Evolutionary conservation across 2,797 vertebrate species (phyloP).

Genomic region (Selene dorsalis): DNA sequence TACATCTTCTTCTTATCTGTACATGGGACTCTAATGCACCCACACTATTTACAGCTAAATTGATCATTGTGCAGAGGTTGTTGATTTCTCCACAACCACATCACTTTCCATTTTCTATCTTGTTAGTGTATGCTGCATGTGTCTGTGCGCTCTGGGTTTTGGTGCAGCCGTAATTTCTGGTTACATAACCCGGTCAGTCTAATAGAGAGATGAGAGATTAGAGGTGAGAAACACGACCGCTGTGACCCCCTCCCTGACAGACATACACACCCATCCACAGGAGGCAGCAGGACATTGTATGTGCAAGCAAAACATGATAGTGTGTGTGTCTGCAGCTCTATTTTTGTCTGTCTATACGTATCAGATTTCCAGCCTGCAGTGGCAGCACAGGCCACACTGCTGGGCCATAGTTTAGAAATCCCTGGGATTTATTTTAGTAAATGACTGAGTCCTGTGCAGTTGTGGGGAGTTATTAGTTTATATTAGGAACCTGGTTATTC

Average conservation of each 20-base stretch:
- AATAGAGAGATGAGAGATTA: slow-evolving; percentile 50
- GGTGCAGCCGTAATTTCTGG: slow-evolving; percentile 42
- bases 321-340: slow-evolving; percentile 43
- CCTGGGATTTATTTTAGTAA: background rate
- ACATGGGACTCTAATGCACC: background rate
- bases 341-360: slow-evolving; percentile 41
- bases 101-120: background rate
- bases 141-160: background rate
- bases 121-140: background rate
- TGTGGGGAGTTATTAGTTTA: background rate
- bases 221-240: slow-evolving; percentile 54
- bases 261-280: slow-evolving; percentile 18
- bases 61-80: background rate
- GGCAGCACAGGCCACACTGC: slow-evolving; percentile 1
- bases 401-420: background rate
- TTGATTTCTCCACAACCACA: background rate
- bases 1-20: slow-evolving; percentile 6
- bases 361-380: slow-evolving; percentile 16
- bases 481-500: too few species aligned
- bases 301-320: slow-evolving; percentile 55
- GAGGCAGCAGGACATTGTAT: slow-evolving; percentile 40
- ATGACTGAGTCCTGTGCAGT: background rate
- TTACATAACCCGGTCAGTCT: slow-evolving; percentile 58
- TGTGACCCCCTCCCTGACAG: slow-evolving; percentile 11
- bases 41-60: background rate